Percentiles rank a stretch among this genome's conserved stretches.
Conservation (phyloP, 1,140 invertebrate genomes). For the Pemphigus obesinymphae region DNA sequence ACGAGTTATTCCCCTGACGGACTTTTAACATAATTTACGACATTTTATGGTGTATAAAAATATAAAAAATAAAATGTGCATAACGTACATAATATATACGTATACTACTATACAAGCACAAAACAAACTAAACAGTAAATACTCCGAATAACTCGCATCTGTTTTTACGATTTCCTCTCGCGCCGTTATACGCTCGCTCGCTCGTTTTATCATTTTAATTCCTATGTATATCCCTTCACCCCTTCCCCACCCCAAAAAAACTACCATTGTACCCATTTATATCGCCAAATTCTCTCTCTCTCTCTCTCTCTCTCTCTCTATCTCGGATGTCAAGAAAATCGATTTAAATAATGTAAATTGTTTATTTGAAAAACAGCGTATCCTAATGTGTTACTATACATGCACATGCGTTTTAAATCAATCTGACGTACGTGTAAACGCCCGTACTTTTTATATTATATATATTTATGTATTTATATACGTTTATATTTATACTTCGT, state of each 20-base stretch:
- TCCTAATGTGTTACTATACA: not conserved
- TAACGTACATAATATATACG: not conserved
- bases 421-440: not conserved
- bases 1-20: slow-evolving; percentile 22
- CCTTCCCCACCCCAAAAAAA: too few relatives aligned
- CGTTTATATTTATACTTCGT: not conserved
- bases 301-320: too few relatives aligned
- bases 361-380: not conserved
- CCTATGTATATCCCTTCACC: too few relatives aligned
- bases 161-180: not conserved
- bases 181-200: too few relatives aligned
- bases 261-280: not conserved
- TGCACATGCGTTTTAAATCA: too few relatives aligned
- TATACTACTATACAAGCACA: not conserved
- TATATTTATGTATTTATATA: too few relatives aligned
- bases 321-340: not conserved
- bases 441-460: too few relatives aligned
- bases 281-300: too few relatives aligned
- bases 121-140: not conserved
- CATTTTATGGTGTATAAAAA: not conserved
- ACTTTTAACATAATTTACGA: slow-evolving; percentile 30
- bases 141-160: not conserved
- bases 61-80: not conserved
- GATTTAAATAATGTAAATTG: not conserved
- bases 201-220: slow-evolving; percentile 9